These are phyloP conservation scores for Lonchura striata DNA, from an alignment of 2,113 vertebrate genomes.

Conservation along the genomic window DNA sequence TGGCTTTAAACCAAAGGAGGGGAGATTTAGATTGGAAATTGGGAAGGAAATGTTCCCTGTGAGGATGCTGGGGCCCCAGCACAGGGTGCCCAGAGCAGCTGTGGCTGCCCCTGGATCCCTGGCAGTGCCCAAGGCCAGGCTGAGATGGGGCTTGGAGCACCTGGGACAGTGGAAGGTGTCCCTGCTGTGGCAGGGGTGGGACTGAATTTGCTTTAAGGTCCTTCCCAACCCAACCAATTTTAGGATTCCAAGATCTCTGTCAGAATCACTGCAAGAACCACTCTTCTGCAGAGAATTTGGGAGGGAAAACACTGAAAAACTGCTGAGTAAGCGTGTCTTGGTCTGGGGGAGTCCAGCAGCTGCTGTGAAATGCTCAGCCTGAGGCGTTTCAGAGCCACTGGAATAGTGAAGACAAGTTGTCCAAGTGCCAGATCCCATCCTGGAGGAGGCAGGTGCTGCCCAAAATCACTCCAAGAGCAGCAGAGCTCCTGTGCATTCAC, in stretches of 20 bases:
- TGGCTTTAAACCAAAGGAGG: not conserved
- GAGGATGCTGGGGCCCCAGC: not conserved
- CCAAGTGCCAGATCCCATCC: not conserved
- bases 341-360: not conserved
- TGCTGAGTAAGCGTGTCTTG: accelerated
- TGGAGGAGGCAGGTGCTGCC: not conserved
- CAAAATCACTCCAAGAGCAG: not conserved
- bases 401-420: too few relatives aligned
- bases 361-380: not conserved
- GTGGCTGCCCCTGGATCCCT: not conserved
- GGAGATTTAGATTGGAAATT: not conserved
- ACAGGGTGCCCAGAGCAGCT: not conserved
- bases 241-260: not conserved
- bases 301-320: not conserved
- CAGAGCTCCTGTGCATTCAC: not conserved
- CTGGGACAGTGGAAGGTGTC: not conserved
- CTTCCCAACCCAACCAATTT: not conserved
- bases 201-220: accelerated
- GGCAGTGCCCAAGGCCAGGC: accelerated
- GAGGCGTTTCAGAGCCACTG: not conserved
- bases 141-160: not conserved
- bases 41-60: not conserved
- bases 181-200: not conserved
- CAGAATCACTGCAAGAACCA: not conserved
- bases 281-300: not conserved